Percentiles rank a stretch among this genome's conserved stretches.
Evolutionary conservation across 2,888 invertebrate genomes (phyloP).

Genomic region (Keiferia lycopersicella): DNA sequence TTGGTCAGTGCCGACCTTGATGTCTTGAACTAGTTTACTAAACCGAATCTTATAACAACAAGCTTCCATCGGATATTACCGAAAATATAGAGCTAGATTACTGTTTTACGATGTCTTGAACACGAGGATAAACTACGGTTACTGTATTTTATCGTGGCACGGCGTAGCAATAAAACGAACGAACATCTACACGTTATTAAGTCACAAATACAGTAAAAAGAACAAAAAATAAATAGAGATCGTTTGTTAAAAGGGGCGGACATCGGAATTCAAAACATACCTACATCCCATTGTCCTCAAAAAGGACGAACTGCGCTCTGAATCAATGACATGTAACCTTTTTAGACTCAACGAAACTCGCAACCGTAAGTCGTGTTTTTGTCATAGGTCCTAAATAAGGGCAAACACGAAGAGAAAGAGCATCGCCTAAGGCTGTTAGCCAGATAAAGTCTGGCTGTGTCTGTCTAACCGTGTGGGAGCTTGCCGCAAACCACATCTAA

Average conservation of each 20-base stretch:
- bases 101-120: too few relatives aligned
- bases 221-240: neutral
- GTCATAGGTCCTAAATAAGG: neutral
- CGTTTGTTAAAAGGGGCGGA: neutral
- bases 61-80: neutral
- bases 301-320: neutral
- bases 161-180: too few relatives aligned
- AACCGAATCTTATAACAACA: neutral
- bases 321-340: neutral
- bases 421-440: neutral
- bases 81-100: too few relatives aligned
- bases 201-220: too few relatives aligned
- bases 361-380: neutral
- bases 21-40: slow-evolving; percentile 5
- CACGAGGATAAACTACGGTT: too few relatives aligned
- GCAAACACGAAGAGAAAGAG: neutral
- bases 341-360: neutral
- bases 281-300: neutral
- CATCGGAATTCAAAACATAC: neutral
- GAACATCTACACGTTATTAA: too few relatives aligned
- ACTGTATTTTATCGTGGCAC: too few relatives aligned
- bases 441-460: neutral
- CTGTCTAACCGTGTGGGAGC: slow-evolving; percentile 1
- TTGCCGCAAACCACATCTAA: slow-evolving; percentile 2
- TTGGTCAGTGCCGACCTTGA: slow-evolving; percentile 9